Conservation (phyloP, 2,797 vertebrate genomes). For the Hemibagrus guttatus region DNA sequence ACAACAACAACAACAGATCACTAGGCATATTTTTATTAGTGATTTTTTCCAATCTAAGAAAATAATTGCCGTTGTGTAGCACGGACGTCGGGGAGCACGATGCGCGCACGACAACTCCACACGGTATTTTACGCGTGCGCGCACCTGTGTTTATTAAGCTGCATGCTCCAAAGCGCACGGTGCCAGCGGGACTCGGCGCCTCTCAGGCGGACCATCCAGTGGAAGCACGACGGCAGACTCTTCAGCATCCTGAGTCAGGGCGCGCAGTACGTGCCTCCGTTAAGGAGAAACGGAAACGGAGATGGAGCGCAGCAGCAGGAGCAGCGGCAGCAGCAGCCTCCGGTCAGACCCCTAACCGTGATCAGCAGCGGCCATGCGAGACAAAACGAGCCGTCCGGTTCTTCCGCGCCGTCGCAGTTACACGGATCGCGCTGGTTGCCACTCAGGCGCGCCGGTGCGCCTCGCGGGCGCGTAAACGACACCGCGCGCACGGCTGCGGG, state of each 20-base stretch:
- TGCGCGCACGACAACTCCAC: conserved; percentile 70
- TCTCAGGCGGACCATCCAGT: conserved; percentile 86
- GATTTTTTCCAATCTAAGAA: background rate
- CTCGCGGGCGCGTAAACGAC: conserved; percentile 9
- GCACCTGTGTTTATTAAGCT: conserved; percentile 73
- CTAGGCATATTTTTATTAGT: background rate
- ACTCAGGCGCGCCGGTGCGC: conserved; percentile 14
- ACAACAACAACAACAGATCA: background rate
- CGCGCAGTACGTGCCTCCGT: conserved; percentile 85
- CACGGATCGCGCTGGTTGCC: conserved; percentile 69
- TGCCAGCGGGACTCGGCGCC: conserved; percentile 76
- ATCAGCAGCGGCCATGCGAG: conserved; percentile 62
- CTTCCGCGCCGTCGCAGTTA: background rate
- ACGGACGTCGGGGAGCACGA: conserved; percentile 52
- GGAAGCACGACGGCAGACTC: conserved; percentile 92
- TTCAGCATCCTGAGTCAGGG: conserved; percentile 91
- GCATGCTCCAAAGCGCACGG: conserved; percentile 70
- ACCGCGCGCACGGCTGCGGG: conserved; percentile 1
- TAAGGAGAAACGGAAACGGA: conserved; percentile 75
- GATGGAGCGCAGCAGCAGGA: conserved; percentile 59
- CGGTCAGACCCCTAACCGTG: conserved; percentile 70
- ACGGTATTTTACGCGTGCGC: conserved; percentile 68
- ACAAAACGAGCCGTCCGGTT: background rate
- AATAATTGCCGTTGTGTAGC: conserved; percentile 19
- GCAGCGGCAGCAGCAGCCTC: conserved; percentile 42